Base-by-base conservation (phyloP, 2,113 vertebrate species). In the Cepphus grylle region DNA sequence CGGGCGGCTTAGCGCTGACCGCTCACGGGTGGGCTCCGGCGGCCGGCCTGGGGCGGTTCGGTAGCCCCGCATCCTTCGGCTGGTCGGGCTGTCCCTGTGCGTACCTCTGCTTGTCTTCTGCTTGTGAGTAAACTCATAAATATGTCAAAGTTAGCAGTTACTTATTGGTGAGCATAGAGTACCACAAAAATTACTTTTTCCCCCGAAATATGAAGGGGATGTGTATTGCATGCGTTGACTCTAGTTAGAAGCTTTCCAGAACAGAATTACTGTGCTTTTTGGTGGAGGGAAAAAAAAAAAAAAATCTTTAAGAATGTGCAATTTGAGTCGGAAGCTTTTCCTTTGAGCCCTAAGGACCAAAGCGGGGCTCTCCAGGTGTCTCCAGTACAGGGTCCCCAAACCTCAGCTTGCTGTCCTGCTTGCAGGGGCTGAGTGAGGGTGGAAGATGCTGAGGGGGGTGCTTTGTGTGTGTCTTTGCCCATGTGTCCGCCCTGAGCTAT, bases 61-160 rank as follows among this genome's bases (percentile, higher is more conserved):
- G 65, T 15, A 43, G 42, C 36, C 2, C 20, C 36, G 62, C 79
- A 49, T 88, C 86, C 71, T 82, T 43, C n/a, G 38, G 42, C 59
- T 32, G 40, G 2, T 34, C n/a, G 5, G 53, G 9, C 40, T 7
- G 42, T 12, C 25, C 49, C 74, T 17, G 38, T 3, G 70, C 16
- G 8, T 3, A 16, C 27, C 65, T n/a, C 71, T 9, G 74, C 5
- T 32, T 38, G 50, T 18, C 92, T 71, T 22, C 81, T 25, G 67
- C 82, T 36, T 58, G 76, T 47, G 65, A 95, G 91, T 86, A 89
- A 95, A 93, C 95, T 95, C 93, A 21, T 0, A 16, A 9, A n/a
- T 22, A 20, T 11, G 65, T 55, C 73, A 47, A 30, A 94, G 81
- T 96, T 85, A 11, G 9, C 43, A 94, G 84, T 89, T 93, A 50